Conservation (phyloP, 1,140 invertebrate genomes). For the Neuroterus valhalla region DNA sequence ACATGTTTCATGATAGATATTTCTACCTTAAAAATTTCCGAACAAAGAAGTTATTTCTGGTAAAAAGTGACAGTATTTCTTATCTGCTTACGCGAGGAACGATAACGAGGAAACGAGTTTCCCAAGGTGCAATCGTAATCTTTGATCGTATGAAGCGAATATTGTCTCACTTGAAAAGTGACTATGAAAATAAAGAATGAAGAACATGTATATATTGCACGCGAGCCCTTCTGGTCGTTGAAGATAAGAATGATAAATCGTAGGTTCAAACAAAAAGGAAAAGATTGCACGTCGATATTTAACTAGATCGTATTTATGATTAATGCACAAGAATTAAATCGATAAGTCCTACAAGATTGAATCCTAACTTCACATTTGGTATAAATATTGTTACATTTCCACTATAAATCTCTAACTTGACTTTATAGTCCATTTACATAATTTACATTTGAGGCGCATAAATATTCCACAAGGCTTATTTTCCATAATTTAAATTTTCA, state of each 20-base stretch:
- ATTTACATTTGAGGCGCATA: conserved; percentile 23
- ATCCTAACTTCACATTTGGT: conserved; percentile 3
- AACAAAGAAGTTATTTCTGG: not conserved
- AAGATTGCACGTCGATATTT: not conserved
- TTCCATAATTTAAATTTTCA: too few species aligned
- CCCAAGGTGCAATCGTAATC: not conserved
- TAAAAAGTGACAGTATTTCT: not conserved
- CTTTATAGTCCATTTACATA: conserved; percentile 18
- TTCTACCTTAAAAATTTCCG: not conserved
- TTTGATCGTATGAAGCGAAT: conserved; percentile 11
- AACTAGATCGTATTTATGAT: conserved; percentile 4
- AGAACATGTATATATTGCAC: not conserved
- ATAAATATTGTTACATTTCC: conserved; percentile 27
- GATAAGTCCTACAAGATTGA: not conserved
- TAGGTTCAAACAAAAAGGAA: conserved; percentile 1
- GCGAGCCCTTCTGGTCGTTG: not conserved
- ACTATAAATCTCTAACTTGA: conserved; percentile 17
- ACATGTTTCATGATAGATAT: too few species aligned
- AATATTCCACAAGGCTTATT: too few species aligned
- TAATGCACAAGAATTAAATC: conserved; percentile 5
- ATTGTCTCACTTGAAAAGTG: conserved; percentile 17
- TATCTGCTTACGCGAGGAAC: not conserved
- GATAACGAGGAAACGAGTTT: conserved; percentile 9
- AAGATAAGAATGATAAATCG: not conserved
- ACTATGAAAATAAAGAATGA: not conserved